Conservation (phyloP, 2,113 vertebrate species). For the Taxidea taxus region DNA sequence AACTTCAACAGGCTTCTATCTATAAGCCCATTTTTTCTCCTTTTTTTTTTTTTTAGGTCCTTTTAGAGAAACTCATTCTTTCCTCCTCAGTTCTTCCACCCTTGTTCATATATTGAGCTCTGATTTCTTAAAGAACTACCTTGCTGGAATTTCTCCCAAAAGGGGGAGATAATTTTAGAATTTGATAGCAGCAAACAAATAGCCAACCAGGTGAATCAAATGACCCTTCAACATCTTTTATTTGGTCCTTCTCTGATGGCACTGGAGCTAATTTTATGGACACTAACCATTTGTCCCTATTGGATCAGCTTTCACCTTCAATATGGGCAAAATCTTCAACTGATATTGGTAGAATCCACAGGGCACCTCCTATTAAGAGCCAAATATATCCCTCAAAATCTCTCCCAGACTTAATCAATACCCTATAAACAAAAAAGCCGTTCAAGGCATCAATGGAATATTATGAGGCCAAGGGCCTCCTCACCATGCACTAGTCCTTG, state of each 20-base stretch:
- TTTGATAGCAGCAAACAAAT: not conserved
- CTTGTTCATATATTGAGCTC: not conserved
- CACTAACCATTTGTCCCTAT: not conserved
- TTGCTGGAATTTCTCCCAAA: not conserved
- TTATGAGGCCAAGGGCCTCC: not conserved
- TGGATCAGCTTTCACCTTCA: not conserved
- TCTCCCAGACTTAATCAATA: not conserved
- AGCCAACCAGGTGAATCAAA: not conserved
- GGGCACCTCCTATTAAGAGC: not conserved
- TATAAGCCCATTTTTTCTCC: not conserved
- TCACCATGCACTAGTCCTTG: not conserved
- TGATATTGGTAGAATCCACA: not conserved
- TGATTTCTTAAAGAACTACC: not conserved
- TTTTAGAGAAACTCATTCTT: not conserved
- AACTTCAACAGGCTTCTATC: not conserved
- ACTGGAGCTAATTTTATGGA: not conserved
- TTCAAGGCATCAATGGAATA: not conserved
- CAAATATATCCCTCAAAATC: not conserved
- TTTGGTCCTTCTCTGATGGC: not conserved
- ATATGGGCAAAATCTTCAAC: not conserved
- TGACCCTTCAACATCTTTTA: not conserved
- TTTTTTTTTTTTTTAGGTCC: not conserved
- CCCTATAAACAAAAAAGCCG: not conserved
- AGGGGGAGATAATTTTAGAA: not conserved
- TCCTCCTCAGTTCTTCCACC: not conserved